These are phyloP conservation scores for Strongylocentrotus purpuratus DNA, from an alignment of 35 echinoderm and acorn worm genomes.

Conservation along the genomic window DNA sequence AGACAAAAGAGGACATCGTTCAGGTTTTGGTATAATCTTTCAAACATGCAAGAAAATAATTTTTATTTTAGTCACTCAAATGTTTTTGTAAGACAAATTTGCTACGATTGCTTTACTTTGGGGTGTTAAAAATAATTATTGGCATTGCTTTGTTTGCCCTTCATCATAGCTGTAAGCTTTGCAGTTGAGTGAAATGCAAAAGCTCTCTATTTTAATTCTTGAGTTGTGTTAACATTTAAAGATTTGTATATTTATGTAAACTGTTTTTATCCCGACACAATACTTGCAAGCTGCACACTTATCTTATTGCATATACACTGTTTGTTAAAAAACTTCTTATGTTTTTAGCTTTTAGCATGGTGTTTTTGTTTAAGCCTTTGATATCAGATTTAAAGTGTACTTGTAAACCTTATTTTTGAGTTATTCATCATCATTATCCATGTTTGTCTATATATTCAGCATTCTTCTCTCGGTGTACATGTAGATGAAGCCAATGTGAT, in stretches of 20 bases:
- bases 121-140: not conserved
- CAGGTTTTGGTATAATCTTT: no score
- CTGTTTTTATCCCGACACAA: not conserved
- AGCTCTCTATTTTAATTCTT: not conserved
- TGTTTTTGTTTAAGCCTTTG: not conserved
- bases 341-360: not conserved
- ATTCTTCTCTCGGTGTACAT: not conserved
- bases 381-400: not conserved
- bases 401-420: not conserved
- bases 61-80: no score
- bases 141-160: not conserved
- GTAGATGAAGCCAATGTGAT: no score
- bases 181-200: not conserved
- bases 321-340: not conserved
- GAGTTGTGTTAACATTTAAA: not conserved
- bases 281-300: not conserved
- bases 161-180: not conserved
- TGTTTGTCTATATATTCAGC: not conserved
- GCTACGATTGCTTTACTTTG: not conserved
- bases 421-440: not conserved
- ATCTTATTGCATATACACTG: not conserved
- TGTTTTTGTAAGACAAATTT: no score
- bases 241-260: not conserved
- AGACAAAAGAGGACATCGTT: no score
- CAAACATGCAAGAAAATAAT: no score